Evolutionary conservation across 2,888 invertebrate species (phyloP).

Genomic region (Brachyptera putata): DNA sequence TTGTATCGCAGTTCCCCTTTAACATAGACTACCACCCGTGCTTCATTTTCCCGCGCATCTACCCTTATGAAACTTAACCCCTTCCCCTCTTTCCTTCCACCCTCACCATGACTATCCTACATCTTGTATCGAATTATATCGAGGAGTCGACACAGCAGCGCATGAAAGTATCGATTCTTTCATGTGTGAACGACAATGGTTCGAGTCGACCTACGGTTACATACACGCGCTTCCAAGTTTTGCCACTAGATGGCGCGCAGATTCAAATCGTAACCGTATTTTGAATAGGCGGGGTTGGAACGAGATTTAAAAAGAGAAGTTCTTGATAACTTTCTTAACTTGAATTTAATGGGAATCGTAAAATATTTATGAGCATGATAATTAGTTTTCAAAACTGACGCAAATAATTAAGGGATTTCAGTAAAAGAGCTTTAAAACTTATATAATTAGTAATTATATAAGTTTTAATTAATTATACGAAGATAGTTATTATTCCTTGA

Average conservation of each 20-base stretch:
- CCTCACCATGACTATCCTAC: neutral
- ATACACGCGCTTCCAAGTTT: neutral
- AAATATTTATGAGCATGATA: conserved; percentile 11
- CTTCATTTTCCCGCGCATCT: conserved; percentile 2
- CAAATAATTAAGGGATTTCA: neutral
- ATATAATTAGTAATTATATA: no score
- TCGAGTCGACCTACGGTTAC: neutral
- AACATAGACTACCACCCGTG: neutral
- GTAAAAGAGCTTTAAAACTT: no score
- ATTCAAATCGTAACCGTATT: neutral
- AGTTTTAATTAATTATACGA: no score
- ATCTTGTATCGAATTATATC: conserved; percentile 27
- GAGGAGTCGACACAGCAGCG: conserved; percentile 27
- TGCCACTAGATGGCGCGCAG: neutral
- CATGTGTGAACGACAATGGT: neutral
- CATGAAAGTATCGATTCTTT: conserved; percentile 24
- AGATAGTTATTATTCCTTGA: no score
- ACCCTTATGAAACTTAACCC: neutral
- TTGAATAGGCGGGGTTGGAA: neutral
- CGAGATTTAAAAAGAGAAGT: neutral
- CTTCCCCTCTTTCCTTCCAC: neutral
- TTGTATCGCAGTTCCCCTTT: conserved; percentile 16
- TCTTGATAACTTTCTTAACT: neutral
- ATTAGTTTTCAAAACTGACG: conserved; percentile 1
- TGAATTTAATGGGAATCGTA: neutral